These are phyloP conservation scores for Drosophila aff. DNA, from an alignment of 1,140 invertebrate genomes.

Conservation along the genomic window DNA sequence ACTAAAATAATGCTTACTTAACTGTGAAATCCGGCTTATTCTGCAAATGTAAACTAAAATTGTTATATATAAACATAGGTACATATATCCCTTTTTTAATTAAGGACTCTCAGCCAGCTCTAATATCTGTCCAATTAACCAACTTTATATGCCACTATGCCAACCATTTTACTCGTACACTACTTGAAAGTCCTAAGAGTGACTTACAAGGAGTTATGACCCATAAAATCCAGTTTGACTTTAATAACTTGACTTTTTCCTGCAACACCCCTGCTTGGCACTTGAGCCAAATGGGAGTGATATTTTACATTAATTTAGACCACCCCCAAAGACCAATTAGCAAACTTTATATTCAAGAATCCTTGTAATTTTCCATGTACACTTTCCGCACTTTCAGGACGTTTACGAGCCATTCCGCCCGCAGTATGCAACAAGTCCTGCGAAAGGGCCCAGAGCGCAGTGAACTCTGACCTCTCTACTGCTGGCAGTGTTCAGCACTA, in stretches of 20 bases:
- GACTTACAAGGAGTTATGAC: neutral
- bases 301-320: slow-evolving; percentile 21
- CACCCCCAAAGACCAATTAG: slow-evolving; percentile 21
- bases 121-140: neutral
- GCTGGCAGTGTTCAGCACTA: neutral
- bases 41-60: neutral
- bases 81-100: neutral
- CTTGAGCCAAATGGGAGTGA: slow-evolving; percentile 4
- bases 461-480: slow-evolving; percentile 12
- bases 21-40: too few relatives aligned
- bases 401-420: slow-evolving; percentile 23
- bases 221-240: slow-evolving; percentile 10
- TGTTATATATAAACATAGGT: neutral
- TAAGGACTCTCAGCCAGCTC: neutral
- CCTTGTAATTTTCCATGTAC: slow-evolving; percentile 11
- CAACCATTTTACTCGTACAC: neutral
- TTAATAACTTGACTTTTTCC: slow-evolving; percentile 15
- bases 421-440: slow-evolving; percentile 44
- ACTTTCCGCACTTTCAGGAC: neutral
- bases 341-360: slow-evolving; percentile 18
- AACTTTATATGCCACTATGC: neutral
- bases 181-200: neutral
- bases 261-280: neutral
- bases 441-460: neutral
- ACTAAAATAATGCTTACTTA: neutral